Base-by-base conservation (phyloP, 2,888 invertebrate genomes). In the Folsomia candida region DNA sequence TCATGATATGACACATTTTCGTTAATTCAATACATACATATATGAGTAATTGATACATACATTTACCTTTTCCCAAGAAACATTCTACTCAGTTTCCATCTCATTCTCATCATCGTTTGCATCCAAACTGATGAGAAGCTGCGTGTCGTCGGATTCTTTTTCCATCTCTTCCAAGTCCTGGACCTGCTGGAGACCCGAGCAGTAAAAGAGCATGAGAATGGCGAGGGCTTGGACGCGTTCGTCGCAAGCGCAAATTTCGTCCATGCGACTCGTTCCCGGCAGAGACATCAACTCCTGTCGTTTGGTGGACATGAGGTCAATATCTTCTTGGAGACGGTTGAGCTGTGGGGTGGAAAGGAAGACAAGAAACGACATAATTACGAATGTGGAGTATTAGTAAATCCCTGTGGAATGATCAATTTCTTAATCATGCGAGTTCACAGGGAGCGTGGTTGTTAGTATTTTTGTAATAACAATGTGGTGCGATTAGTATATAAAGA, bases 171-270 rank as follows among this genome's bases (percentile, higher is more conserved):
- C 83, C 73, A 83, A 85, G 83, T 82, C 89, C 83, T 90, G 88
- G 82, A 90, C 89, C 79, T 91, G 89, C 82, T 97, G 96, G 71
- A 97, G 87, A 2, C 94, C 97, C 2, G 96, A 92, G 84, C 96
- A 97, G 84, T 94, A 93, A 84, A 97, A 95, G 77, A 97, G 85
- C 91, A 97, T 92, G 76, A 97, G 88, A 67, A 97, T 91, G 64
- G 95, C 94, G 74, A 97, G 86, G 0, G 94, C 94, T 83, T 93
- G 93, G 6, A 94, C 91, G 81, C 93, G 90, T 76, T 92, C 89
- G 82, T 96, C 95, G 58, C 91, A 89, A 63, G 81, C 80, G 14
- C 81, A 80, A 63, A 82, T 70, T 66, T 73, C 74, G 67, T 72
- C 73, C 60, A 84, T 24, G 85, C 84, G 80, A 84, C 84, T 79